Percentiles rank a stretch among this genome's conserved stretches.
These are phyloP conservation scores for Eutolmus rufibarbis DNA, from an alignment of 2,888 invertebrate genomes.

Conservation along the genomic window DNA sequence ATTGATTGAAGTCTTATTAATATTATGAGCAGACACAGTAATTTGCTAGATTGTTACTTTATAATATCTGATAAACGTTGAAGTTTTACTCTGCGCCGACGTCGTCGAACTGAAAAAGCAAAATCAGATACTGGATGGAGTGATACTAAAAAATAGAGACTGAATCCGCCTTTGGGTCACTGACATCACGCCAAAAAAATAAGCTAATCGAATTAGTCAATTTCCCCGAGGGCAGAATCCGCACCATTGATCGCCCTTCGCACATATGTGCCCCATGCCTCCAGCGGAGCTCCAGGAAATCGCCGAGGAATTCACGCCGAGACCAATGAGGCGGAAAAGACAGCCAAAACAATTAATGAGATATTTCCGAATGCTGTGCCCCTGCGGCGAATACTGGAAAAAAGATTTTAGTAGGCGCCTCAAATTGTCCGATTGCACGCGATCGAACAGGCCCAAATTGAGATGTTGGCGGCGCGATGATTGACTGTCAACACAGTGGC, in stretches of 20 bases:
- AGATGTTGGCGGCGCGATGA: slow-evolving; percentile 21
- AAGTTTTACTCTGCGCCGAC: not conserved
- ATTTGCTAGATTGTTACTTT: not conserved
- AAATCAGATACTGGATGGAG: not conserved
- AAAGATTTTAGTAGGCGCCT: not conserved
- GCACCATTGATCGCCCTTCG: not conserved
- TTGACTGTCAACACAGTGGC: slow-evolving; percentile 18
- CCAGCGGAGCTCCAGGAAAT: not conserved
- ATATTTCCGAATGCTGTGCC: not conserved
- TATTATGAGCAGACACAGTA: not conserved
- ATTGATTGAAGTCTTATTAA: not conserved
- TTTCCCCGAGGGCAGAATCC: not conserved
- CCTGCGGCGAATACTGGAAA: not conserved
- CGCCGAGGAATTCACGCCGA: not conserved
- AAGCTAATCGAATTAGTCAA: not conserved
- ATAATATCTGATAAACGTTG: not conserved
- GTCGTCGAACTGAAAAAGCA: not conserved
- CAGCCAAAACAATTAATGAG: not conserved
- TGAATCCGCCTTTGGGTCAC: not conserved
- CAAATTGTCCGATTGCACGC: slow-evolving; percentile 1
- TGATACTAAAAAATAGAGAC: not conserved
- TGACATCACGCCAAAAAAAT: not conserved
- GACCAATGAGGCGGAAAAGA: not conserved
- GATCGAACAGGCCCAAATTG: not conserved
- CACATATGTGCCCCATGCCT: not conserved